Conservation (phyloP, 2,113 vertebrate species). For the Mixornis gularis region DNA sequence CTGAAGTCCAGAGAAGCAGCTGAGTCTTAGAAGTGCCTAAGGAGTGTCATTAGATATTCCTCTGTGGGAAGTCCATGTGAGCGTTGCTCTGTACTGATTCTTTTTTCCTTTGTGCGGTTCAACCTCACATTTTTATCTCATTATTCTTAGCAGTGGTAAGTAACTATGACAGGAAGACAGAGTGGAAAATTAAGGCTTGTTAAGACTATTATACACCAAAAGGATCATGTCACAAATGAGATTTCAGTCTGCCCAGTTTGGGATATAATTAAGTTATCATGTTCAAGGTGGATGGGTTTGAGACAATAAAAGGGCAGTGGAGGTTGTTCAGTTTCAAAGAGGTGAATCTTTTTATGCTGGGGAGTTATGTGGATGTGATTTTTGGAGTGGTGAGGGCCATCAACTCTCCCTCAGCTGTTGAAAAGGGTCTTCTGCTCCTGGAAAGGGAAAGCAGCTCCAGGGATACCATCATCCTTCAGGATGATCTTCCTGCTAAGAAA, state of each 20-base stretch:
- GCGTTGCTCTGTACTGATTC: background rate
- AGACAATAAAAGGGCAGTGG: constrained; percentile 13
- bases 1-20: background rate
- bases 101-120: background rate
- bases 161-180: constrained; percentile 66
- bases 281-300: constrained; percentile 39
- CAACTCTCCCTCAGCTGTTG: background rate
- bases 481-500: background rate
- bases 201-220: constrained; percentile 56
- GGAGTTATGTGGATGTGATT: background rate
- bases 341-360: background rate
- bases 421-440: background rate
- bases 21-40: background rate
- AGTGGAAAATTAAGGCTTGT: constrained; percentile 69
- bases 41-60: background rate
- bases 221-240: constrained; percentile 63
- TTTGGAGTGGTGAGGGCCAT: fast-evolving
- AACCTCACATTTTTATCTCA: constrained; percentile 49
- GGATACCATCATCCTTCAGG: background rate
- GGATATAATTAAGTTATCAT: constrained; percentile 59
- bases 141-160: constrained; percentile 66
- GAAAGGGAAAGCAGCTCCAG: background rate
- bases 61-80: background rate
- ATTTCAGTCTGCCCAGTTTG: constrained; percentile 56
- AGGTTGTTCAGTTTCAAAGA: background rate